These are phyloP conservation scores for Drosophila hydei DNA, from an alignment of 1,140 invertebrate species.

Conservation along the genomic window DNA sequence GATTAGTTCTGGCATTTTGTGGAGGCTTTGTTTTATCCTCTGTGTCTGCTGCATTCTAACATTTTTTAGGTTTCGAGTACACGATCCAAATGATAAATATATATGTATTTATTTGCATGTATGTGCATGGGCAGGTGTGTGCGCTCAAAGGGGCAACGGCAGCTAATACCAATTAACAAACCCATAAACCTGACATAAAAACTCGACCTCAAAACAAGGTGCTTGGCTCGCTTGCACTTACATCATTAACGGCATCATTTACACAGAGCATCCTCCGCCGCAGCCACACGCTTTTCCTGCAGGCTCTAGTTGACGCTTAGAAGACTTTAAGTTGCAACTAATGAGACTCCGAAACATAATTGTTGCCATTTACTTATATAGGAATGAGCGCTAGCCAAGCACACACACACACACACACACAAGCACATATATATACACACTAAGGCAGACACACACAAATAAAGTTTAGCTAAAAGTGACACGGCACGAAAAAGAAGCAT, in stretches of 20 bases:
- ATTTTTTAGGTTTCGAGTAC: slow-evolving; percentile 34
- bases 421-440: slow-evolving; percentile 5
- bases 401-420: slow-evolving; percentile 14
- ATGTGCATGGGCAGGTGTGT: not conserved
- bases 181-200: slow-evolving; percentile 35
- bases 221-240: slow-evolving; percentile 63
- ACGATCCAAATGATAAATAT: slow-evolving; percentile 10
- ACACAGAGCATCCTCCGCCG: slow-evolving; percentile 42
- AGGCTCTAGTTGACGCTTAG: slow-evolving; percentile 46
- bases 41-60: slow-evolving; percentile 20
- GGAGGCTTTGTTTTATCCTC: slow-evolving; percentile 45
- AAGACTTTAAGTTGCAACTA: slow-evolving; percentile 78
- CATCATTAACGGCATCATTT: slow-evolving; percentile 80
- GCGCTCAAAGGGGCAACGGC: slow-evolving; percentile 12
- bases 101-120: slow-evolving; percentile 3
- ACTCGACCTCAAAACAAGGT: slow-evolving; percentile 69
- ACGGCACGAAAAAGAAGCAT: slow-evolving; percentile 66
- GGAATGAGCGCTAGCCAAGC: slow-evolving; percentile 36
- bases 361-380: slow-evolving; percentile 75
- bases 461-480: slow-evolving; percentile 56
- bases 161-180: slow-evolving; percentile 71
- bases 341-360: slow-evolving; percentile 82
- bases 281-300: not conserved
- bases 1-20: slow-evolving; percentile 67
- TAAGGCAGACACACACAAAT: slow-evolving; percentile 23